phyloP scores from a whole-genome alignment of 2,888 invertebrate genomes.

The Tridacna crocea region DNA sequence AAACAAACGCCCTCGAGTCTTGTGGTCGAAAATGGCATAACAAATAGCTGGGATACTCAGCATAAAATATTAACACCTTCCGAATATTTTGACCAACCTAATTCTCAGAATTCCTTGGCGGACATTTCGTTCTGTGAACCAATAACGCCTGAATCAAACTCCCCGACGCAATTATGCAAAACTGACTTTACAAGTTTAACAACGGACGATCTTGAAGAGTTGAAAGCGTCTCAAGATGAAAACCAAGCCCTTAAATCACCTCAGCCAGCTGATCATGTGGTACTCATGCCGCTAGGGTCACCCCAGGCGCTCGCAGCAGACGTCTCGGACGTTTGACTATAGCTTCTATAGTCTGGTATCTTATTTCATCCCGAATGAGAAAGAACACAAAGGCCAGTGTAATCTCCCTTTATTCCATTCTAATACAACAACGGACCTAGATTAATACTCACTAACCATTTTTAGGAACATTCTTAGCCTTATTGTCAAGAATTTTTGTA shows the following conservation, averaged over 20 bases:
- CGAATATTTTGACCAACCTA: slow-evolving; percentile 3
- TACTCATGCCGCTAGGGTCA: slow-evolving; percentile 50
- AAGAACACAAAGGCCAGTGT: no score
- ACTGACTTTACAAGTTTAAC: slow-evolving; percentile 8
- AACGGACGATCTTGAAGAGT: background rate
- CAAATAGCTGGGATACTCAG: slow-evolving; percentile 2
- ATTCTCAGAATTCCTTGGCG: slow-evolving; percentile 10
- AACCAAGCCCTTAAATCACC: slow-evolving; percentile 6
- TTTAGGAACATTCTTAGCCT: no score
- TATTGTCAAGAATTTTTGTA: no score
- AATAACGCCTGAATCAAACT: slow-evolving; percentile 18
- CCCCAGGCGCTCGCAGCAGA: slow-evolving; percentile 52
- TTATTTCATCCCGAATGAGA: no score
- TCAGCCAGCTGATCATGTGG: slow-evolving; percentile 42
- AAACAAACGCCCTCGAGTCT: background rate
- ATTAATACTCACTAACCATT: no score
- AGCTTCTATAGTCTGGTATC: background rate
- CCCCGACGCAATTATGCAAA: slow-evolving; percentile 14
- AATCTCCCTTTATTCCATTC: no score
- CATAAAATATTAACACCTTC: background rate
- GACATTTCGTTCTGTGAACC: slow-evolving; percentile 36
- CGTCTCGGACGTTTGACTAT: slow-evolving; percentile 44
- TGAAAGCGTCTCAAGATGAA: slow-evolving; percentile 6
- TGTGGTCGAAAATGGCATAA: slow-evolving; percentile 14
- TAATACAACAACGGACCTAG: no score